Evolutionary conservation across 2,797 vertebrate genomes (phyloP).

Genomic region (Odontamblyopus rebecca): DNA sequence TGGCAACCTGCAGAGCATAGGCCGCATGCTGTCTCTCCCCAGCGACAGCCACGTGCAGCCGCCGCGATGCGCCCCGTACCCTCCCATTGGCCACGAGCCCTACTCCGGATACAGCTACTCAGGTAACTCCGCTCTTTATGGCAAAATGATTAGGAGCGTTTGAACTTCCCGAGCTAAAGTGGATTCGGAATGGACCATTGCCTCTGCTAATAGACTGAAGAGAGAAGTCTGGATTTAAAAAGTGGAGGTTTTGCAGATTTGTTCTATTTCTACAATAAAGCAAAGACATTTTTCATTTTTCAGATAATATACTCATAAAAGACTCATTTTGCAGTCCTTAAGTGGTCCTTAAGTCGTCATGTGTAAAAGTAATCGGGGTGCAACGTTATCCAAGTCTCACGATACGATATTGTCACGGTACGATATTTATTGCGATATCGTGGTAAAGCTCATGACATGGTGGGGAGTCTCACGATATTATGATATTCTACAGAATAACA

Average conservation of each 20-base stretch:
- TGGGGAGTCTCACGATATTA: too few species aligned
- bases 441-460: too few species aligned
- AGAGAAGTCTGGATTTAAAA: neutral
- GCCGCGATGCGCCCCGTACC: conserved; percentile 72
- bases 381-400: too few species aligned
- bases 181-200: conserved; percentile 41
- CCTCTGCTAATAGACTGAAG: conserved; percentile 39
- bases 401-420: too few species aligned
- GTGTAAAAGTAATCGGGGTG: too few species aligned
- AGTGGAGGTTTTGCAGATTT: neutral
- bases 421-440: too few species aligned
- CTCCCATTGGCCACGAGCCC: conserved; percentile 62
- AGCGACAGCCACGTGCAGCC: conserved; percentile 89
- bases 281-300: neutral
- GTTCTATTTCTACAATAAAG: neutral
- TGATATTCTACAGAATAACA: too few species aligned
- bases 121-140: conserved; percentile 58
- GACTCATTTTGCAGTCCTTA: neutral
- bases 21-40: conserved; percentile 91
- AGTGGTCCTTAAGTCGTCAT: too few species aligned
- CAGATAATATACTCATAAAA: neutral
- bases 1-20: conserved; percentile 77
- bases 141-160: conserved; percentile 41
- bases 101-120: conserved; percentile 66
- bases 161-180: conserved; percentile 35